Base-by-base conservation (phyloP, 35 echinoderm and acorn worm species). In the Lytechinus pictus region DNA sequence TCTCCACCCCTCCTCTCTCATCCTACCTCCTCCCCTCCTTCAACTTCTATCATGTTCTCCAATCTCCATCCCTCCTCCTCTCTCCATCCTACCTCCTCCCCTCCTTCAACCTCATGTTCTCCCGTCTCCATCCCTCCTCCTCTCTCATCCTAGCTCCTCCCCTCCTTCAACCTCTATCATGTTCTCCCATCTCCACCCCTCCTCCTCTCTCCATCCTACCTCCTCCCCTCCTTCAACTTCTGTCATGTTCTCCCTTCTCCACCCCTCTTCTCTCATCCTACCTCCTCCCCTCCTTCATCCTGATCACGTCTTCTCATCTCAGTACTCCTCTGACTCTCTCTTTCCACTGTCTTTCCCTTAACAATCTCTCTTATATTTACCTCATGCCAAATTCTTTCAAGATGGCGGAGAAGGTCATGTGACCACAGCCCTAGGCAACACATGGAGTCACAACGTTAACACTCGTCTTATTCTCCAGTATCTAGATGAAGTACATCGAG, bases 361-460 rank as follows among this genome's bases (percentile, higher is more conserved):
- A 44, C 33, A 44, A 44, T 44, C 87, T 10, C 87, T 53, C 87
- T 52, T 33, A 7, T 79, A 3, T 90, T 54, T 33, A 14, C 29
- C 88, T 8, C 52, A 14, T 54, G 52, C 28, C 52, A 44, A 44
- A 44, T 54, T 52, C 88, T 90, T 57, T 57, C 52, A 27, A 96
- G 96, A 95, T 55, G 95, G 72, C 52, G 96, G 88, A 52, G 96
- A 94, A 24, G 94, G 96, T 93, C 95, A 97, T 96, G 98, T 99
- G 79, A 97, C 94, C 86, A 97, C 98, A 54, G 98, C 98, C 60
- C 95, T 99, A 12, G 98, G 98, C 54, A 97, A 99, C 95, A 97
- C 97, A 52, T 99, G 98, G 98, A 97, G 97, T 94, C 98, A 99
- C 92, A 99, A 95, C 86, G 95, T 99, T 33, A 99, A 97, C 71